phyloP scores from a whole-genome alignment of 2,888 invertebrate genomes.

The Thymelicus acteon region DNA sequence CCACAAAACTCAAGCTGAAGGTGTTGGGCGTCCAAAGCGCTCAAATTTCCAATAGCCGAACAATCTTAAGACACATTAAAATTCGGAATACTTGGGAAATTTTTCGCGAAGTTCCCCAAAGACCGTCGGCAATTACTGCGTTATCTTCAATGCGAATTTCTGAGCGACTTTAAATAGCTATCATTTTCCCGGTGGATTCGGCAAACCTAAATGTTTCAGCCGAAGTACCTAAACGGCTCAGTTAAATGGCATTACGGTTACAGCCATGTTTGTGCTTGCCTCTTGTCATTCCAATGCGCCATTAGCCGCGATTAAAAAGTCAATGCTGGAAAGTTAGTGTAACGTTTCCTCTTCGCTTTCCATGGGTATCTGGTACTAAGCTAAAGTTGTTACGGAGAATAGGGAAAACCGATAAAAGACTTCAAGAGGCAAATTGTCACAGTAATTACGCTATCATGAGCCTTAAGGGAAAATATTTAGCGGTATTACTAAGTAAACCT shows the following conservation, averaged over 20 bases:
- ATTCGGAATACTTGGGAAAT: slow-evolving; percentile 48
- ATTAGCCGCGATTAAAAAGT: slow-evolving; percentile 56
- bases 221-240: slow-evolving; percentile 41
- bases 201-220: slow-evolving; percentile 46
- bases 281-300: slow-evolving; percentile 50
- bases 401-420: slow-evolving; percentile 6
- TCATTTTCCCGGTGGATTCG: slow-evolving; percentile 59
- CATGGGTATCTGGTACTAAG: neutral
- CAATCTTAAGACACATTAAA: slow-evolving; percentile 56
- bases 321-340: slow-evolving; percentile 11
- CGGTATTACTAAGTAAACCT: slow-evolving; percentile 8
- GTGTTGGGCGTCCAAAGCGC: neutral
- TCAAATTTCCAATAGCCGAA: slow-evolving; percentile 45
- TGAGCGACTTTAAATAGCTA: slow-evolving; percentile 76
- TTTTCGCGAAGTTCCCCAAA: slow-evolving; percentile 58
- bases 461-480: slow-evolving; percentile 14
- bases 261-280: slow-evolving; percentile 55
- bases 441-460: slow-evolving; percentile 4
- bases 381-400: slow-evolving; percentile 1
- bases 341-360: slow-evolving; percentile 13
- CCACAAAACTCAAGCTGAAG: slow-evolving; percentile 6
- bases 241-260: slow-evolving; percentile 43
- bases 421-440: slow-evolving; percentile 1
- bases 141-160: slow-evolving; percentile 76
- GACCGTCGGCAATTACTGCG: slow-evolving; percentile 71